phyloP scores from a whole-genome alignment of 2,113 vertebrate species.

The Xenus cinereus region DNA sequence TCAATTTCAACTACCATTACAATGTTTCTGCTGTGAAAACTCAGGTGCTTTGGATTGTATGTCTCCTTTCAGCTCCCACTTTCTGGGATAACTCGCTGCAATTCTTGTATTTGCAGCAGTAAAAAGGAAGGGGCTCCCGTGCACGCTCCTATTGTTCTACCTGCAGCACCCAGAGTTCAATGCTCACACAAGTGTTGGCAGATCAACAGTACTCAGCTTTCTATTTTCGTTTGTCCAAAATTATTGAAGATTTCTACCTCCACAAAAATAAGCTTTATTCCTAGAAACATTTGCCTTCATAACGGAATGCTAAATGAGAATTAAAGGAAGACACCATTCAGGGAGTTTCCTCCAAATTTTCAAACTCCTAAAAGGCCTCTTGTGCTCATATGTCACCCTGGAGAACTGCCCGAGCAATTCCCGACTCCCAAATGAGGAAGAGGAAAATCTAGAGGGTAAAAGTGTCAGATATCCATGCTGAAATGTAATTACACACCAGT shows the following conservation, averaged over 20 bases:
- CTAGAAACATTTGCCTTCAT: background rate
- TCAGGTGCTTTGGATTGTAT: background rate
- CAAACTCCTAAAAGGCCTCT: slow-evolving; percentile 21
- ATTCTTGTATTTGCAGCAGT: background rate
- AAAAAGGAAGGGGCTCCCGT: background rate
- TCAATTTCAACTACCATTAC: background rate
- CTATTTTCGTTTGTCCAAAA: background rate
- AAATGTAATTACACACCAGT: slow-evolving; percentile 57
- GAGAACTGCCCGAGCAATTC: slow-evolving; percentile 43
- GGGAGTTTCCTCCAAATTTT: background rate
- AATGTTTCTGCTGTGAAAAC: background rate
- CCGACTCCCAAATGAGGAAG: slow-evolving; percentile 23
- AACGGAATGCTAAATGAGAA: background rate
- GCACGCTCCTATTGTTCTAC: background rate
- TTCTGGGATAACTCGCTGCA: background rate
- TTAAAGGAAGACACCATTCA: background rate
- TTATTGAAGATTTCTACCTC: background rate
- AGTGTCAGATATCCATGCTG: slow-evolving; percentile 22
- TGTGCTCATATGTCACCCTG: slow-evolving; percentile 42
- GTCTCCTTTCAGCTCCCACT: background rate
- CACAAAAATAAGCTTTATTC: background rate
- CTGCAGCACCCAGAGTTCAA: background rate
- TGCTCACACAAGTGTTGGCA: background rate
- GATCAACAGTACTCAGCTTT: background rate
- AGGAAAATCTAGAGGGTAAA: slow-evolving; percentile 50